phyloP scores from a whole-genome alignment of 2,797 vertebrate genomes.

The Anguilla marmorata region DNA sequence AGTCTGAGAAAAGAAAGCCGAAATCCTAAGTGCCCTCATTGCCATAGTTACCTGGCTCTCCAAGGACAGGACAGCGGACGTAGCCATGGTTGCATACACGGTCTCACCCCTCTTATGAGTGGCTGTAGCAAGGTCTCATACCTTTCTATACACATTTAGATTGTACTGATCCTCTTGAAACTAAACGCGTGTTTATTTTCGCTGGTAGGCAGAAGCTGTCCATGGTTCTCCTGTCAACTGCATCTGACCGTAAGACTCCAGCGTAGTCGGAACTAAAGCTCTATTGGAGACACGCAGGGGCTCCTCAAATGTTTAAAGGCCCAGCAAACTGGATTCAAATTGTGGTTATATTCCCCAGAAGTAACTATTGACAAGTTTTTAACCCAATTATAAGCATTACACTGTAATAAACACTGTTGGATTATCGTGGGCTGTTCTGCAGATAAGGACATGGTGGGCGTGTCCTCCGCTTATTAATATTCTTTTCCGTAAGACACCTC shows the following conservation, averaged over 20 bases:
- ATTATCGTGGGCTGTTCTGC: too few species aligned
- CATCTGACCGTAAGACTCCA: not conserved
- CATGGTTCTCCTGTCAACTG: not conserved
- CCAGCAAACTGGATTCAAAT: not conserved
- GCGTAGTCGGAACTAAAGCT: not conserved
- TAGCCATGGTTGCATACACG: not conserved
- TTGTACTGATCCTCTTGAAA: too few species aligned
- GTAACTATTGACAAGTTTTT: too few species aligned
- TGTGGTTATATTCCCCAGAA: too few species aligned
- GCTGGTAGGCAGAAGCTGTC: not conserved
- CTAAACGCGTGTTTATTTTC: too few species aligned
- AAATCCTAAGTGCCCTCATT: constrained; percentile 1
- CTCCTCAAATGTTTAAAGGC: not conserved
- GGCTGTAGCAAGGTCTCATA: not conserved
- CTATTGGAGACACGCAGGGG: not conserved
- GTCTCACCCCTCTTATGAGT: not conserved
- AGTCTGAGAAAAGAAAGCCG: not conserved
- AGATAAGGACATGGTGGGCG: too few species aligned
- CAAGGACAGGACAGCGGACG: not conserved
- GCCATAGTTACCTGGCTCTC: constrained; percentile 22
- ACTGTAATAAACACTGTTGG: too few species aligned
- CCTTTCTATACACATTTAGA: not conserved
- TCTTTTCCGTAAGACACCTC: too few species aligned
- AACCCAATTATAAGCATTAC: too few species aligned
- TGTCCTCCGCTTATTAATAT: not conserved